Percentiles rank a stretch among this genome's conserved stretches.
Evolutionary conservation across 1,140 invertebrate genomes (phyloP).

Genomic region (Apolygus lucorum): DNA sequence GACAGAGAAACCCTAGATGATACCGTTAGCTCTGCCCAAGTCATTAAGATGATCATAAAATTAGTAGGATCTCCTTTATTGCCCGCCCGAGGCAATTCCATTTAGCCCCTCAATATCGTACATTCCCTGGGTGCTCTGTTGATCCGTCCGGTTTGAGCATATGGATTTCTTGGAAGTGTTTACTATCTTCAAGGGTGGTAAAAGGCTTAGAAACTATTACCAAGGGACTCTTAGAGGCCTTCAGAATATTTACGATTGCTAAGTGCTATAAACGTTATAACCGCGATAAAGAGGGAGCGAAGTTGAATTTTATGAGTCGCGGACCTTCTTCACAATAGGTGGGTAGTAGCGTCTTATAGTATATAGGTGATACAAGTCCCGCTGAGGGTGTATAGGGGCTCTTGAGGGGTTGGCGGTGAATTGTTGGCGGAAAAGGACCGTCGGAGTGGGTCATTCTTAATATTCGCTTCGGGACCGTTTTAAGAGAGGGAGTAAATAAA

Average conservation of each 20-base stretch:
- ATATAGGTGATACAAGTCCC: neutral
- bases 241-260: neutral
- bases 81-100: no score
- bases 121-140: no score
- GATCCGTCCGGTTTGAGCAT: neutral
- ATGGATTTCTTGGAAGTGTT: neutral
- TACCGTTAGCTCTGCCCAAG: no score
- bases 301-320: neutral
- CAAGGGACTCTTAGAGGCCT: neutral
- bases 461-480: neutral
- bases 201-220: neutral
- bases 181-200: neutral
- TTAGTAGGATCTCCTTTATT: no score
- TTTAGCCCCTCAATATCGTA: no score
- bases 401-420: slow-evolving; percentile 2
- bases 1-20: no score
- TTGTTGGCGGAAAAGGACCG: neutral
- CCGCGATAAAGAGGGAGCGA: slow-evolving; percentile 7
- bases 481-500: neutral
- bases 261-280: slow-evolving; percentile 13
- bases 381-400: neutral
- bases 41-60: no score
- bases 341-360: neutral
- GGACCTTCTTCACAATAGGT: neutral
- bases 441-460: neutral